Conservation (phyloP, 2,113 vertebrate species). For the Deroptyus accipitrinus region DNA sequence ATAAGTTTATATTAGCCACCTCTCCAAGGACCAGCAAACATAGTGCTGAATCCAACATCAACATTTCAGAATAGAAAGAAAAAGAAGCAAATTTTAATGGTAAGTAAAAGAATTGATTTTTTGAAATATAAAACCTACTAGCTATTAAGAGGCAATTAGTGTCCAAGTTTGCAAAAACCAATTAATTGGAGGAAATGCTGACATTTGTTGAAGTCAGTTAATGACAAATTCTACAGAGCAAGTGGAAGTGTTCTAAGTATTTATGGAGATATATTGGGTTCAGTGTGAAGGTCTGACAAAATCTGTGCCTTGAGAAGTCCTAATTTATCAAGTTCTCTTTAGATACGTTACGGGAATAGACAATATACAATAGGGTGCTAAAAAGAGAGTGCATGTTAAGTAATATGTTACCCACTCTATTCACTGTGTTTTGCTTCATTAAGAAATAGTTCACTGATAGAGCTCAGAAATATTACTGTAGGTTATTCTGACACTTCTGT, state of each 20-base stretch:
- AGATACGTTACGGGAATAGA: background rate
- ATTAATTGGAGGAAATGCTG: background rate
- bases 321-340: background rate
- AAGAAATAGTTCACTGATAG: background rate
- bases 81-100: background rate
- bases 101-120: background rate
- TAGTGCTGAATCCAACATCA: conserved; percentile 61
- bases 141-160: background rate
- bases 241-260: background rate
- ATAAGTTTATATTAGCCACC: conserved; percentile 63
- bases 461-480: background rate
- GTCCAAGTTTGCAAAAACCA: background rate
- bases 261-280: background rate
- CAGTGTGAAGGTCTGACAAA: background rate
- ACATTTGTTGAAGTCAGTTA: background rate
- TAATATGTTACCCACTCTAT: background rate
- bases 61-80: background rate
- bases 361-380: background rate
- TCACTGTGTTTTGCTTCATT: background rate
- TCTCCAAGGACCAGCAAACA: conserved; percentile 67
- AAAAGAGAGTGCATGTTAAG: background rate
- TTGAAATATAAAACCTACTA: background rate
- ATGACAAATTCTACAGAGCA: background rate
- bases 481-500: background rate
- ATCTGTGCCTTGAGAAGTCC: background rate